A percentile compares a stretch with the other conserved stretches of the same genome.
Conservation (phyloP, 2,113 vertebrate species). For the Mesocricetus auratus region DNA sequence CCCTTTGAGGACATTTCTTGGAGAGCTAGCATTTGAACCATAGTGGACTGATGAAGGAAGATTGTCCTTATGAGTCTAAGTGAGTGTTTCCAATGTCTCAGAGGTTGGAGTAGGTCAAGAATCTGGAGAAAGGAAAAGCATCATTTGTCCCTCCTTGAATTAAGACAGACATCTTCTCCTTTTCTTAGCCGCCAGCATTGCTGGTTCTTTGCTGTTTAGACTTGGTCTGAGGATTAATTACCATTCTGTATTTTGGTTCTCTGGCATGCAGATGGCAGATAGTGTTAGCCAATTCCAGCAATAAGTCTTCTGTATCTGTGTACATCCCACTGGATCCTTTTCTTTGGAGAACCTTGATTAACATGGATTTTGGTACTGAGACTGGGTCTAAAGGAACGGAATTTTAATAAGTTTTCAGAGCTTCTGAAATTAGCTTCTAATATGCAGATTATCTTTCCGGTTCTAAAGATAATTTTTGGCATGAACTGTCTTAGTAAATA, state of each 20-base stretch:
- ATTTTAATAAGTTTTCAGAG: slow-evolving; percentile 27
- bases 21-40: background rate
- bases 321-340: background rate
- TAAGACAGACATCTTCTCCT: background rate
- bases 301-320: background rate
- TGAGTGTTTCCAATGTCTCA: background rate
- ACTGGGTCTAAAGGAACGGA: background rate
- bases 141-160: background rate
- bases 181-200: background rate
- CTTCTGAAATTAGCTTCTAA: slow-evolving; percentile 10
- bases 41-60: background rate
- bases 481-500: background rate
- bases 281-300: background rate
- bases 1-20: background rate
- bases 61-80: background rate
- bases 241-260: background rate
- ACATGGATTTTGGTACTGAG: slow-evolving; percentile 1
- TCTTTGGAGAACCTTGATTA: slow-evolving; percentile 20
- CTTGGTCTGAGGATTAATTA: background rate
- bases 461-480: background rate
- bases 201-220: background rate
- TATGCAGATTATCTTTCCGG: background rate
- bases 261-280: background rate
- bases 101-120: background rate
- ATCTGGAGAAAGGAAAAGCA: background rate